Percentiles rank a stretch among this genome's conserved stretches.
These are phyloP conservation scores for Pseudorectes ferrugineus DNA, from an alignment of 2,113 vertebrate genomes.

Conservation along the genomic window DNA sequence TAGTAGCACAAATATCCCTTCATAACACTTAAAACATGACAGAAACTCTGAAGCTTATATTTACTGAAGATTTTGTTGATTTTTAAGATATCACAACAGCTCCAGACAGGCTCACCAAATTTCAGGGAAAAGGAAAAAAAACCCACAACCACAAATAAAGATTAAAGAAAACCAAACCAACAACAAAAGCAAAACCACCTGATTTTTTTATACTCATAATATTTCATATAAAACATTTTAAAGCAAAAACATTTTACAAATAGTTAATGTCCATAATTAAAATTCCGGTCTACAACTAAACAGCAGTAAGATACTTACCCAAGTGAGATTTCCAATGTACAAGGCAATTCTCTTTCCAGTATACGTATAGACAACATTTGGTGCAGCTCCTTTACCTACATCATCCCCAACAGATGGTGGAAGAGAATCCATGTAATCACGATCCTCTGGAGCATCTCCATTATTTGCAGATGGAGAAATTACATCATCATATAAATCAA, in stretches of 20 bases:
- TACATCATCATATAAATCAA: slow-evolving; percentile 97
- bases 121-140: not conserved
- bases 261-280: not conserved
- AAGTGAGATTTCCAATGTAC: slow-evolving; percentile 97
- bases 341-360: slow-evolving; percentile 96
- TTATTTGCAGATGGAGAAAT: slow-evolving; percentile 98
- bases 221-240: not conserved
- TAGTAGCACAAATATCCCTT: not conserved
- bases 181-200: not conserved
- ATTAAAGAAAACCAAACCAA: not conserved
- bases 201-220: not conserved
- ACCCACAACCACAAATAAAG: not conserved
- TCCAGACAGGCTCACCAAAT: not conserved
- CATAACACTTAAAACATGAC: not conserved
- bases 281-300: not conserved
- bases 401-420: slow-evolving; percentile 88
- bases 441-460: slow-evolving; percentile 95
- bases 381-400: slow-evolving; percentile 87
- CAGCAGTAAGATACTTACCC: slow-evolving; percentile 76
- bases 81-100: not conserved
- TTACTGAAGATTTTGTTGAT: not conserved
- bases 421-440: slow-evolving; percentile 93
- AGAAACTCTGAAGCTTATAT: not conserved
- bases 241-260: not conserved
- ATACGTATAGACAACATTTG: slow-evolving; percentile 94